Base-by-base conservation (phyloP, 2,888 invertebrate species). In the Metopia argyrocephala region DNA sequence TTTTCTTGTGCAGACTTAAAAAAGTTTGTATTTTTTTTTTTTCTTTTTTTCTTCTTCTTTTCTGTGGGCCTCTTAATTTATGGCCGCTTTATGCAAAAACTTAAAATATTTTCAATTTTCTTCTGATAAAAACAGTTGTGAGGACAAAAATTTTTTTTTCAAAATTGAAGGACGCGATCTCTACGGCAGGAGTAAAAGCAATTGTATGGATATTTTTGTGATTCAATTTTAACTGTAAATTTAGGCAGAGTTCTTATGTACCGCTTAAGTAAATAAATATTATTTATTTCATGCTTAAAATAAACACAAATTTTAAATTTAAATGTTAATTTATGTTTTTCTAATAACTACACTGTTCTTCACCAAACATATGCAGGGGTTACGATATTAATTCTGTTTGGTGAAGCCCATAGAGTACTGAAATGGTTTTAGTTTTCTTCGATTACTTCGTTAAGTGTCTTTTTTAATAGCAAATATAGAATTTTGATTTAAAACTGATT, bases 181-280 rank as follows among this genome's bases (percentile, higher is more conserved):
- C n/a, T n/a, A n/a, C n/a, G n/a, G n/a, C 38, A 38, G 15, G 38
- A 12, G 38, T 38, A 4, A 38, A 15, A 12, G 38, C 3, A 38
- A 38, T 3, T 38, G 38, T 38, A 15, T 38, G 38, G 3, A 38
- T 38, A 12, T 38, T 38, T 38, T n/a, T n/a, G n/a, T 12, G 38
- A 12, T 38, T 25, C 12, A 62, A 31, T 23, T n/a, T 46, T 9
- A 6, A 20, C 38, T 38, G 18, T 20, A 23, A 12, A 56, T 56
- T 73, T 65, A 64, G 56, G 64, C 57, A 31, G 52, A 54, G 59
- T 50, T 68, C 62, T 69, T 68, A 78, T 78, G 64, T 74, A 78
- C 68, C 45, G 62, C 66, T 73, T 62, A 38, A 74, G 73, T 74
- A 78, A 78, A 68, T 78, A 56, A 78, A 74, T 78, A 68, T 74